Base-by-base conservation (phyloP, 2,888 invertebrate species). In the Rhogogaster chlorosoma region DNA sequence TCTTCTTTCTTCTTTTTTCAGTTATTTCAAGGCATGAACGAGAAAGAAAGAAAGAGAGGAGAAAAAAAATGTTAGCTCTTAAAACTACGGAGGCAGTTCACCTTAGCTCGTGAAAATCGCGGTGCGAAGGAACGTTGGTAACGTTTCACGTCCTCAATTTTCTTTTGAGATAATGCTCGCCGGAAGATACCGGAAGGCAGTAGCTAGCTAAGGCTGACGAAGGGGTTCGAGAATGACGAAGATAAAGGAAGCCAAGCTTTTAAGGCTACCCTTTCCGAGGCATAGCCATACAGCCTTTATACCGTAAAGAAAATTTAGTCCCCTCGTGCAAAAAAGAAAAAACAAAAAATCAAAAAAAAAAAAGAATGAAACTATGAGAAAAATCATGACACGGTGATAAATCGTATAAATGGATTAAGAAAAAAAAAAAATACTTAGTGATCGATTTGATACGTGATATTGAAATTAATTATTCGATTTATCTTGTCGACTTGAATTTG, bases 201-300 rank as follows among this genome's bases (percentile, higher is more conserved):
- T 42, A 73, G 32, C 12, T 15, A 36, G n/a, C 61, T 67, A 67
- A 67, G 82, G 64, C 82, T 83, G 82, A 83, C 82, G 82, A 83
- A 83, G 82, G 67, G 82, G 29, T 83, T 29, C 67, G 82, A 42
- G 45, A 83, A 83, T 42, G 82, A 67, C 82, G 67, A 83, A 83
- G 82, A 83, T 83, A 83, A 83, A 83, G 67, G 67, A 42, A 67
- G 67, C 64, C 82, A 38, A 83, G 82, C 82, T 83, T 83, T 83
- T 67, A 83, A 83, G 67, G 29, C 67, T 45, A 83, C 82, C 82
- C 67, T 83, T 38, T 83, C 15, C 71, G n/a, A n/a, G 53, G 53
- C n/a, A 7, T 70, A 36, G 36, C 70, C 70, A 70, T 22, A 36
- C 12, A 18, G n/a, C 32, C 49, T 18, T 7, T n/a, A 22, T 18